Evolutionary conservation across 2,888 invertebrate genomes (phyloP), one percentile per base, ranked within the genome.

Genomic region (Onthophagus sagittarius): DNA sequence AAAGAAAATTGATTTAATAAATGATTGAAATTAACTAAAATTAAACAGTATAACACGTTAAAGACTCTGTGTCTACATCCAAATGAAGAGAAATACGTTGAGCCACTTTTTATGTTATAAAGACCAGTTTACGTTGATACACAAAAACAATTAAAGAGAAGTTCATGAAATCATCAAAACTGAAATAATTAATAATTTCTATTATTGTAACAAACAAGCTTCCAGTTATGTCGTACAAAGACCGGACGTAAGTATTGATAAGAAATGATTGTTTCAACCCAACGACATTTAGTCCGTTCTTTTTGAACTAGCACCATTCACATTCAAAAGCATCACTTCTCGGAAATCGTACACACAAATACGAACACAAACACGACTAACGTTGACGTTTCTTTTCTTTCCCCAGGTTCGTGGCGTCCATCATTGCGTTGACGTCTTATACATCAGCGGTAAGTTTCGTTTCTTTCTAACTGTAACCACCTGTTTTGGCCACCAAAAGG

Each of bases 351-450:
- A 53, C 39, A 53, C 39, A 53, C 39, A 7, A 53, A 53, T 1
- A 9, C 39, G 39, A 11, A 53, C 39, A 53, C 39, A 7, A 53
- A 53, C 9, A 9, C 39, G 39, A 11, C 39, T 4, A 53, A 53
- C 2, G 1, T 67, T n/a, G 7, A 9, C 1, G 5, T 23, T 67
- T 78, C 73, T 74, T 74, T 80, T 81, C 77, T 78, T 75, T 75
- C 85, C 84, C 72, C 85, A 88, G 88, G 84, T 84, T 87, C 83
- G 84, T 87, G 84, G 87, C 86, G 81, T 84, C 84, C 83, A 82
- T 87, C 80, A 82, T 86, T 79, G 85, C 86, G 82, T 81, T 88
- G 82, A 82, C 84, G 81, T 82, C 85, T 76, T 82, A 85, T 77
- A 83, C 84, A 78, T 81, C 84, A 79, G 88, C 85, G 87, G 88